Percentiles rank a stretch among this genome's conserved stretches.
These are phyloP conservation scores for Caenorhabditis uteleia DNA, from an alignment of 2,888 invertebrate genomes.

Conservation along the genomic window DNA sequence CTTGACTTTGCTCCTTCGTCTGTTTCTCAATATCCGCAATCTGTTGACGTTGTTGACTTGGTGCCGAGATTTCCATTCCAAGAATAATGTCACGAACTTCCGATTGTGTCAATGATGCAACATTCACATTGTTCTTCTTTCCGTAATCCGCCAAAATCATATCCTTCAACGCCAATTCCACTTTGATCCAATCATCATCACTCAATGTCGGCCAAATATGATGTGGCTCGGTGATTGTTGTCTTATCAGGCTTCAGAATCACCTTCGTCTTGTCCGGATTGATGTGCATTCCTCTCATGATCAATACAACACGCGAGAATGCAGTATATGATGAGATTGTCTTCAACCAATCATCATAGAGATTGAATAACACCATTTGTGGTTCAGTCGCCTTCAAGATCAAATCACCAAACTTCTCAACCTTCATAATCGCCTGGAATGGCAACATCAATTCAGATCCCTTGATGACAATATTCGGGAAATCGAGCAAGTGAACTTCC, in stretches of 20 bases:
- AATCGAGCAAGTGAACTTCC: constrained; percentile 94
- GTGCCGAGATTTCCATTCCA: constrained; percentile 99
- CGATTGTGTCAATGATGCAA: constrained; percentile 96
- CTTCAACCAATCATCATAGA: constrained; percentile 99
- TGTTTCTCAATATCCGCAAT: constrained; percentile 99
- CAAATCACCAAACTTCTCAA: constrained; percentile 98
- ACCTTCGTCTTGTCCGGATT: constrained; percentile 99
- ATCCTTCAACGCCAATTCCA: constrained; percentile 94
- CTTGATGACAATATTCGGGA: constrained; percentile 99
- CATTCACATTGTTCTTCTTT: constrained; percentile 99
- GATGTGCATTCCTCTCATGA: constrained; percentile 93
- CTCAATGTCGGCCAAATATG: constrained; percentile 98
- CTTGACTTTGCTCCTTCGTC: constrained; percentile 87
- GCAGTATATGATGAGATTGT: constrained; percentile 99
- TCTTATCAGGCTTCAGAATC: constrained; percentile 96
- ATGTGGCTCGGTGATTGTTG: constrained; percentile 96
- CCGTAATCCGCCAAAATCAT: constrained; percentile 98
- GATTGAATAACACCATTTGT: constrained; percentile 98
- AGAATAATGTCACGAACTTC: constrained; percentile 97
- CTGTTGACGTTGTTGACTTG: constrained; percentile 96
- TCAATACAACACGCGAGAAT: constrained; percentile 94
- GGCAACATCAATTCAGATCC: constrained; percentile 97
- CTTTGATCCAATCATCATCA: constrained; percentile 99
- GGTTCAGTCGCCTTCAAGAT: constrained; percentile 98
- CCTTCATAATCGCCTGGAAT: constrained; percentile 80